Base-by-base conservation (phyloP, 1,140 invertebrate species). In the Holotrichia oblita region DNA sequence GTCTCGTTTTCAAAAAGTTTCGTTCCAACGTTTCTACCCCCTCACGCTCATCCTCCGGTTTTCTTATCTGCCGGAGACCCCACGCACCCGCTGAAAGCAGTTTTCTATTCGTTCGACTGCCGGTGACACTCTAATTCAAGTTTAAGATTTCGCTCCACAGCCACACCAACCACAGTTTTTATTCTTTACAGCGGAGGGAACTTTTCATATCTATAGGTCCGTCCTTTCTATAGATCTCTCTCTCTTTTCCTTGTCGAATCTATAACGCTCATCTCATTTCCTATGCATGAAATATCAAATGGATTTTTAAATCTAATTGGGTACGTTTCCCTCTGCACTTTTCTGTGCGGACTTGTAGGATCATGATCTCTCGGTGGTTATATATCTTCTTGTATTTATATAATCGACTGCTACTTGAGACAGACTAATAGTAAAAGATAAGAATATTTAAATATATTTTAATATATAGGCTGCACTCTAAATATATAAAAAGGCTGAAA, bases 101-200 rank as follows among this genome's bases (percentile, higher is more conserved):
- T 81, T 80, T 80, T 80, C 79, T 81, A 81, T 81, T 81, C 78
- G 77, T 81, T 80, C 81, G 81, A 81, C 81, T 81, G 81, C 76
- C 81, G 79, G 81, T 81, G 81, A 81, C 81, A 81, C 79, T 81
- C 81, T 81, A 81, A 81, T 81, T 81, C 81, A 81, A 81, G 81
- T 81, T 81, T 81, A 81, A 81, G 79, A 81, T 80, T 80, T 79
- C 22, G 8, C 79, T 27, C 64, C 9, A 14, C 24, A 34, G 12
- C 64, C 8, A n/a, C 64, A 22, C 64, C 73, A 41, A 27, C 22
- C 7, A 8, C 73, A 9, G 9, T 44, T 14, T 41, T 20, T 6
- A 40, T 44, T 14, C 73, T 34, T 14, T 40, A 72, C 9, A 72
- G 27, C 64, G 64, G 8, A 27, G 9, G 27, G 61, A 69, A 69